phyloP scores from a whole-genome alignment of 2,888 invertebrate genomes.

The Drosophila austrosaltans region DNA sequence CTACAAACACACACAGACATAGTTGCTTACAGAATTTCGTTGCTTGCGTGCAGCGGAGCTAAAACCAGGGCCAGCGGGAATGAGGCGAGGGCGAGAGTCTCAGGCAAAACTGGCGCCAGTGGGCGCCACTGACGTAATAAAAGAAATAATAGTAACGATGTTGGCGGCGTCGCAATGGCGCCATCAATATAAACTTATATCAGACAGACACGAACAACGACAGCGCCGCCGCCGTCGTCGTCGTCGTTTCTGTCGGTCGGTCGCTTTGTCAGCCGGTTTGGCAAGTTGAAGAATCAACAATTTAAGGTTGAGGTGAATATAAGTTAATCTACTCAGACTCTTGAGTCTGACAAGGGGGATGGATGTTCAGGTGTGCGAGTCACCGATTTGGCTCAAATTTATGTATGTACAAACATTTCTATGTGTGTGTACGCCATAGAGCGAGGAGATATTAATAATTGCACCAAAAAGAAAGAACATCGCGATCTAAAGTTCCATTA shows the following conservation, averaged over 20 bases:
- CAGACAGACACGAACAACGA: conserved; percentile 70
- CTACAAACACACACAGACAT: conserved; percentile 12
- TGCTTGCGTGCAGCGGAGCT: conserved; percentile 71
- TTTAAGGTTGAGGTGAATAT: conserved; percentile 77
- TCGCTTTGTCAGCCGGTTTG: conserved; percentile 77
- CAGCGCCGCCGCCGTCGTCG: conserved; percentile 21
- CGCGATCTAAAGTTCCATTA: no score
- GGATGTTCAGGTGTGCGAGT: conserved; percentile 11
- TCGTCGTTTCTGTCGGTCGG: conserved; percentile 31
- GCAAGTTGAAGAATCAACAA: conserved; percentile 79
- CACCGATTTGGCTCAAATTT: not conserved
- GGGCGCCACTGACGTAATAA: conserved; percentile 84
- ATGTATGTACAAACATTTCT: not conserved
- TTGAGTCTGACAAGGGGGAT: conserved; percentile 41
- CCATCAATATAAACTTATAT: conserved; percentile 81
- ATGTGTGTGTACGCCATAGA: no score
- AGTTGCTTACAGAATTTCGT: conserved; percentile 46
- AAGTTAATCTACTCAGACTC: conserved; percentile 24
- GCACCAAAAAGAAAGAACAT: no score
- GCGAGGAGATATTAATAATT: no score
- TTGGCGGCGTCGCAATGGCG: conserved; percentile 82
- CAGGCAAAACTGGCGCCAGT: conserved; percentile 79
- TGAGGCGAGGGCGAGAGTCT: conserved; percentile 34
- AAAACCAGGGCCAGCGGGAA: conserved; percentile 51
- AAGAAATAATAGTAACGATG: conserved; percentile 82